These are phyloP conservation scores for Artibeus jamaicensis DNA, from an alignment of 2,797 vertebrate genomes.

Conservation along the genomic window DNA sequence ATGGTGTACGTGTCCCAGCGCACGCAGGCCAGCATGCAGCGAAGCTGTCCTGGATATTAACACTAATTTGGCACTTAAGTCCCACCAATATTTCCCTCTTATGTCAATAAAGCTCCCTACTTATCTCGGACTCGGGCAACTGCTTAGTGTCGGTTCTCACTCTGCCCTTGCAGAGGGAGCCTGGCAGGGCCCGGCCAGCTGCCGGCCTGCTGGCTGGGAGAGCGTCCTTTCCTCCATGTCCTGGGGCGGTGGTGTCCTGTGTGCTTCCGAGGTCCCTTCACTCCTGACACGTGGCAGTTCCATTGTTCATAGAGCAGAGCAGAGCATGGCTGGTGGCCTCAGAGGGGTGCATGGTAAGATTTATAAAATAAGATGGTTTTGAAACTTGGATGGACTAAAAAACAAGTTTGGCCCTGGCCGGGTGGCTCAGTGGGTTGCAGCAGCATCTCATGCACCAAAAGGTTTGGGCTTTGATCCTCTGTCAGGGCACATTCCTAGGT, in stretches of 20 bases:
- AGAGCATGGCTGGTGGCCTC: rapidly evolving
- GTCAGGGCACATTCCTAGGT: neutral
- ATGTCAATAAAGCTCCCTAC: neutral
- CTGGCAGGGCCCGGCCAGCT: rapidly evolving
- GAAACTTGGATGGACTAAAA: neutral
- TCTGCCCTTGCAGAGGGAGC: rapidly evolving
- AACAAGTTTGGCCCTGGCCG: too few species aligned
- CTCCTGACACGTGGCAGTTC: neutral
- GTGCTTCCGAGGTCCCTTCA: rapidly evolving
- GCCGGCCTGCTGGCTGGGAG: neutral
- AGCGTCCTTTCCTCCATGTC: neutral
- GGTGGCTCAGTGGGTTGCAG: neutral
- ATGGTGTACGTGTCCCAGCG: neutral
- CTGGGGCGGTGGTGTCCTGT: neutral
- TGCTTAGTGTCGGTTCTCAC: neutral
- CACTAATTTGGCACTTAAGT: neutral
- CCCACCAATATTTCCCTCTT: neutral
- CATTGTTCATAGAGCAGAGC: rapidly evolving
- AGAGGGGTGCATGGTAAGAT: too few species aligned
- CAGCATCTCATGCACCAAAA: neutral
- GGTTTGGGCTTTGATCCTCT: neutral
- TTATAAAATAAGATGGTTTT: rapidly evolving
- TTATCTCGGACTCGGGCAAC: neutral
- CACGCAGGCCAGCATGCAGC: neutral
- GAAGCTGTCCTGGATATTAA: neutral